These are phyloP conservation scores for Rynchops niger DNA, from an alignment of 2,113 vertebrate species.

Conservation along the genomic window DNA sequence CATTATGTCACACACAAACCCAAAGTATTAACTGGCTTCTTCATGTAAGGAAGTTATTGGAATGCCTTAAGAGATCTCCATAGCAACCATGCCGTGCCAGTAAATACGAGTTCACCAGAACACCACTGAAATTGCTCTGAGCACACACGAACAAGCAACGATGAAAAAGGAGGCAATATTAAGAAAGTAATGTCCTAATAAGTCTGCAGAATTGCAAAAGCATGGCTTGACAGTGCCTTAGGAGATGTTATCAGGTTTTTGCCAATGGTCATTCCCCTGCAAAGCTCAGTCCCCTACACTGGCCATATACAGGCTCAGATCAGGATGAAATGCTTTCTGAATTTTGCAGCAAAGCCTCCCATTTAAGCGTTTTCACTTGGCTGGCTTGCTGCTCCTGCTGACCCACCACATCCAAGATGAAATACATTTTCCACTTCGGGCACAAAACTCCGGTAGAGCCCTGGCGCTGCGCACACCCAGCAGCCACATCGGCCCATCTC, in stretches of 20 bases:
- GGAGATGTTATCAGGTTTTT: neutral
- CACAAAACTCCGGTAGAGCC: neutral
- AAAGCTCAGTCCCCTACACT: rapidly evolving
- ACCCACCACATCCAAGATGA: neutral
- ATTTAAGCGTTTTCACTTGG: neutral
- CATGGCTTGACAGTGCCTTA: rapidly evolving
- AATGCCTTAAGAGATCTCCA: constrained; percentile 65
- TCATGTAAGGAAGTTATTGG: constrained; percentile 54
- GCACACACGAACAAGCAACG: neutral
- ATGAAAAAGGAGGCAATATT: neutral
- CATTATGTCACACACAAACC: neutral
- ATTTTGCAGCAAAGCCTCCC: neutral
- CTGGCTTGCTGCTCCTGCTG: neutral
- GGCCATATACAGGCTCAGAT: neutral
- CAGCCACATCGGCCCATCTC: rapidly evolving
- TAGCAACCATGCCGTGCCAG: constrained; percentile 63
- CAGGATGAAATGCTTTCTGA: neutral
- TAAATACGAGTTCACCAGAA: constrained; percentile 53
- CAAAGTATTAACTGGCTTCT: constrained; percentile 23
- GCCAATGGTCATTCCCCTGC: neutral
- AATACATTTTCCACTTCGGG: rapidly evolving
- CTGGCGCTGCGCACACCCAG: rapidly evolving
- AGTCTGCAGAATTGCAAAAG: neutral
- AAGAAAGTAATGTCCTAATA: neutral
- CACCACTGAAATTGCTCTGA: constrained; percentile 28